Percentiles rank a stretch among this genome's conserved stretches.
Evolutionary conservation across 2,797 vertebrate genomes (phyloP).

Genomic region (Pelodytes ibericus): DNA sequence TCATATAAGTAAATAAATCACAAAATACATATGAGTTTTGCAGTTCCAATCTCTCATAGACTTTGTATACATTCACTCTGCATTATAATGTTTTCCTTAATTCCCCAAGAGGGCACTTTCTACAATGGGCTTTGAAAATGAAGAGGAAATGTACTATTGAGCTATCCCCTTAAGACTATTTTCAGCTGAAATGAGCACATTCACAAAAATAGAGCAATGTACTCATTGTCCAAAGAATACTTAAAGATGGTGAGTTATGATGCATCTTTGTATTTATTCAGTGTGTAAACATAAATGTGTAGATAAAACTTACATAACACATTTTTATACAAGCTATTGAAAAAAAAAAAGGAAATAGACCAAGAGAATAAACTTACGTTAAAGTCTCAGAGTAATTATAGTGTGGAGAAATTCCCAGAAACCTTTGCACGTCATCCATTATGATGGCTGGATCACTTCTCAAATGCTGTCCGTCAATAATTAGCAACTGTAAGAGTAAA

Average conservation of each 20-base stretch:
- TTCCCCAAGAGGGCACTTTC: constrained; percentile 68
- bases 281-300: constrained; percentile 11
- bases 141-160: constrained; percentile 52
- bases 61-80: constrained; percentile 63
- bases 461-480: constrained; percentile 95
- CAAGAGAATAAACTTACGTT: constrained; percentile 80
- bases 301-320: neutral
- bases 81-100: constrained; percentile 61
- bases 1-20: constrained; percentile 70
- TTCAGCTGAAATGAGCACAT: constrained; percentile 60
- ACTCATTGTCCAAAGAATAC: neutral
- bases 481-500: constrained; percentile 84
- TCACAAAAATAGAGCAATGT: constrained; percentile 27
- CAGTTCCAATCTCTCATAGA: constrained; percentile 60
- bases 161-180: constrained; percentile 56
- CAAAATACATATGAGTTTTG: constrained; percentile 62
- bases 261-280: no score
- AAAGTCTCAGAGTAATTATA: constrained; percentile 95
- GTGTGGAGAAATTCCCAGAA: constrained; percentile 88
- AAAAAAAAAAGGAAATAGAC: constrained; percentile 3
- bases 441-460: constrained; percentile 88
- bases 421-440: constrained; percentile 97
- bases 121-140: constrained; percentile 49
- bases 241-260: constrained; percentile 36
- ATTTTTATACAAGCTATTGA: neutral